Conservation (phyloP, 2,888 invertebrate species). For the Monochamus alternatus region DNA sequence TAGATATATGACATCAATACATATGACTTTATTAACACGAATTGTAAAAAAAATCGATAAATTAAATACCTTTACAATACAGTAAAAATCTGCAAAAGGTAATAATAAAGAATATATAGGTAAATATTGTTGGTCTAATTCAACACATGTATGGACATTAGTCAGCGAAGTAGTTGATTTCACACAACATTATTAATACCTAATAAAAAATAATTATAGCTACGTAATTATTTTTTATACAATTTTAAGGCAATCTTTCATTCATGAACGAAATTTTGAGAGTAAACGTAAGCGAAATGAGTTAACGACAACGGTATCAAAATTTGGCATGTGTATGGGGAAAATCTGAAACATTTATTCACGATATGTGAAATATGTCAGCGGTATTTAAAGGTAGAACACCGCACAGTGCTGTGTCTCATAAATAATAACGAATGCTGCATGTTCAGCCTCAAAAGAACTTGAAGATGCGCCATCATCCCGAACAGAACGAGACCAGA, state of each 20-base stretch:
- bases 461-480: conserved; percentile 55
- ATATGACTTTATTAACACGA: too few species aligned
- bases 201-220: neutral
- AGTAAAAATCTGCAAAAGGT: too few species aligned
- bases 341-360: conserved; percentile 56
- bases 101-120: too few species aligned
- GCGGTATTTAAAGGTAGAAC: conserved; percentile 54
- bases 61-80: too few species aligned
- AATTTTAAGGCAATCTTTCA: too few species aligned
- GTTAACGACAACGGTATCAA: conserved; percentile 39
- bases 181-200: too few species aligned
- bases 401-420: conserved; percentile 54
- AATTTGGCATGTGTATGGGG: conserved; percentile 55
- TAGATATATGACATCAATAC: too few species aligned
- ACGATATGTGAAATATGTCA: conserved; percentile 60
- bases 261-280: neutral
- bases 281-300: conserved; percentile 21
- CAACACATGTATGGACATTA: too few species aligned
- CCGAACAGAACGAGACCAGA: conserved; percentile 39
- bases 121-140: too few species aligned
- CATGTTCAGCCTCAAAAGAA: conserved; percentile 51
- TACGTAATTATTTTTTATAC: neutral
- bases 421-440: conserved; percentile 61
- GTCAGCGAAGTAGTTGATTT: too few species aligned
- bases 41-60: too few species aligned